These are phyloP conservation scores for Yponomeuta evonymella DNA, from an alignment of 2,888 invertebrate species.

Conservation along the genomic window DNA sequence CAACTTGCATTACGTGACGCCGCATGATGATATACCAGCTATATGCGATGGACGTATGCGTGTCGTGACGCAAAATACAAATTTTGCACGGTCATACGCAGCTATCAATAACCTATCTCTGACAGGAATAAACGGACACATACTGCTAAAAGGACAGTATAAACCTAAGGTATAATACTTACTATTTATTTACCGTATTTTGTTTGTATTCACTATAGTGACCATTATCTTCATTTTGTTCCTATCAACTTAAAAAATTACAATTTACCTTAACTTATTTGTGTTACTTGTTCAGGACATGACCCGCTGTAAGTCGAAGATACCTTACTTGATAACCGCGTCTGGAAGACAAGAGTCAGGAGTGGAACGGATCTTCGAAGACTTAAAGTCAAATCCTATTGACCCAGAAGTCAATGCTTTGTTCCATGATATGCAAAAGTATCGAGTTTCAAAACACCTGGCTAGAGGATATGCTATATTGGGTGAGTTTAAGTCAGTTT, in stretches of 20 bases:
- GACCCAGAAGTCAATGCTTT: constrained; percentile 65
- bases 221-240: no score
- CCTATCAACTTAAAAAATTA: no score
- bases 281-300: constrained; percentile 18
- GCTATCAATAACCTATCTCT: constrained; percentile 52
- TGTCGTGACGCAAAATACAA: constrained; percentile 75
- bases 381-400: constrained; percentile 34
- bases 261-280: no score
- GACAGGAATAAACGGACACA: constrained; percentile 50
- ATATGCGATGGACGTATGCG: constrained; percentile 68
- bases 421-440: constrained; percentile 60
- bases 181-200: no score
- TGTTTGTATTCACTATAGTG: no score
- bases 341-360: constrained; percentile 75
- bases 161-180: constrained; percentile 43
- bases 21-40: constrained; percentile 69
- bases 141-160: constrained; percentile 45
- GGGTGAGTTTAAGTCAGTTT: constrained; percentile 29
- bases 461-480: constrained; percentile 78
- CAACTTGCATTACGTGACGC: constrained; percentile 81
- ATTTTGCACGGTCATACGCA: constrained; percentile 68
- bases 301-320: constrained; percentile 31
- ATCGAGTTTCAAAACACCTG: constrained; percentile 70
- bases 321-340: constrained; percentile 68
- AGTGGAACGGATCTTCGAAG: constrained; percentile 38